Conservation (phyloP, 2,888 invertebrate genomes). For the Lithophane leautieri region DNA sequence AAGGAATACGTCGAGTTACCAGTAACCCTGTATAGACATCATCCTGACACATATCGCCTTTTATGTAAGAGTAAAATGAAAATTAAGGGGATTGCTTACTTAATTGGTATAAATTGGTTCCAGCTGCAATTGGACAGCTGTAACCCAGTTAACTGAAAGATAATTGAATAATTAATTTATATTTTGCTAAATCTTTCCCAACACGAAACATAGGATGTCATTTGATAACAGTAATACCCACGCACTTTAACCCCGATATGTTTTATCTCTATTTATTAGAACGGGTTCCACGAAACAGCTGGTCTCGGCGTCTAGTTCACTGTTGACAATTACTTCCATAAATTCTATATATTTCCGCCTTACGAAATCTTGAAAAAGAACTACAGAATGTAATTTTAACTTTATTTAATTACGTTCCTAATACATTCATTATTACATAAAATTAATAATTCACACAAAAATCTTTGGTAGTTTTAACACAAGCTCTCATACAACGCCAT, state of each 20-base stretch:
- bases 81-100: too few species aligned
- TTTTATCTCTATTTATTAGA: slow-evolving; percentile 41
- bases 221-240: slow-evolving; percentile 57
- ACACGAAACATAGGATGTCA: slow-evolving; percentile 37
- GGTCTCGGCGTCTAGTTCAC: neutral
- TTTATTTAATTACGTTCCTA: slow-evolving; percentile 51
- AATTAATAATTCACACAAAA: slow-evolving; percentile 64
- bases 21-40: too few species aligned
- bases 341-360: neutral
- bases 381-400: neutral
- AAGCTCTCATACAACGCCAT: slow-evolving; percentile 73
- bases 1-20: too few species aligned
- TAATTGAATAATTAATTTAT: slow-evolving; percentile 12
- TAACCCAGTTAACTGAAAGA: slow-evolving; percentile 11
- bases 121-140: neutral
- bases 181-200: slow-evolving; percentile 35
- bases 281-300: slow-evolving; percentile 48
- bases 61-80: too few species aligned
- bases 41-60: neutral
- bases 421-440: slow-evolving; percentile 54
- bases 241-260: slow-evolving; percentile 64
- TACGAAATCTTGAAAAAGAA: slow-evolving; percentile 2
- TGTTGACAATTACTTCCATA: neutral
- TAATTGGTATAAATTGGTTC: neutral
- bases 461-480: slow-evolving; percentile 65